phyloP scores from a whole-genome alignment of 2,113 vertebrate genomes.

The Perognathus longimembris region DNA sequence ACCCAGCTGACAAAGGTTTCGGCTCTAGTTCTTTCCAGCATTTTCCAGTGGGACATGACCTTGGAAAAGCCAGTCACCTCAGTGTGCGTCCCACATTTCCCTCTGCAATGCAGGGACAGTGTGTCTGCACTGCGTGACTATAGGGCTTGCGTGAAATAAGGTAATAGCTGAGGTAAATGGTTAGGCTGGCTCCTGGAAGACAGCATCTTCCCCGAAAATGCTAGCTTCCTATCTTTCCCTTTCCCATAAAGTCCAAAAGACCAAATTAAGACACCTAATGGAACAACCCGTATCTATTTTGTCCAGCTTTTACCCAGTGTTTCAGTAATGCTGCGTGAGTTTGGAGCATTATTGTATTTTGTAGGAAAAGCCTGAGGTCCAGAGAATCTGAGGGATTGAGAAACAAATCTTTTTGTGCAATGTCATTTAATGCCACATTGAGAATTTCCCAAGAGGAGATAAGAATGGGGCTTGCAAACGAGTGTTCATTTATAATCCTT shows the following conservation, averaged over 20 bases:
- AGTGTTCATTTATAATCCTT: constrained; percentile 69
- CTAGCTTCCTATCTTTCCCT: not conserved
- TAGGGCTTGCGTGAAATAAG: not conserved
- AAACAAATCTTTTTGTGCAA: constrained; percentile 44
- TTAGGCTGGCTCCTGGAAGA: rapidly evolving
- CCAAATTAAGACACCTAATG: not conserved
- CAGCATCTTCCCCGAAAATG: rapidly evolving
- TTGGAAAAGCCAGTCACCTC: not conserved
- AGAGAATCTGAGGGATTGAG: constrained; percentile 40
- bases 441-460: constrained; percentile 60
- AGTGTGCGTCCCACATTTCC: not conserved
- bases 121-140: not conserved
- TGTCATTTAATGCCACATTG: constrained; percentile 44
- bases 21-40: not conserved
- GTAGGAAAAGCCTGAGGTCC: not conserved
- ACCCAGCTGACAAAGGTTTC: not conserved
- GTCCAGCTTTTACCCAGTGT: not conserved
- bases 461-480: constrained; percentile 13
- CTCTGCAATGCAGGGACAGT: not conserved
- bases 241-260: not conserved
- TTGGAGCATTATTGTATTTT: not conserved
- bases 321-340: not conserved
- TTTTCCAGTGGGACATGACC: not conserved
- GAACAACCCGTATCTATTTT: not conserved
- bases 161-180: rapidly evolving